These are phyloP conservation scores for Acrocephalus scirpaceus DNA, from an alignment of 2,797 vertebrate species.

Conservation along the genomic window DNA sequence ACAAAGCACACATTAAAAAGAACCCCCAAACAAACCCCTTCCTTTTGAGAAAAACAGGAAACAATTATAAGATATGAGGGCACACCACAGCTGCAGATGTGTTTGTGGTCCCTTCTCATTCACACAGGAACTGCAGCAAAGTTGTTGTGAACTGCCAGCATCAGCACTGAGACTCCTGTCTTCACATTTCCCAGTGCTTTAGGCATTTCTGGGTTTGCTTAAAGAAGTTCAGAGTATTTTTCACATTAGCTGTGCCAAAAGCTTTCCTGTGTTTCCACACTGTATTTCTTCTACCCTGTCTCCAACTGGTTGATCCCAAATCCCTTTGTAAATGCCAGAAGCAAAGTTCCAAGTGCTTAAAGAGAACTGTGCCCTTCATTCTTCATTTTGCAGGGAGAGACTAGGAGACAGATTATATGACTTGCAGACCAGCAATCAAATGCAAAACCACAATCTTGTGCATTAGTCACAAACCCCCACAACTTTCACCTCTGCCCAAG, in stretches of 20 bases:
- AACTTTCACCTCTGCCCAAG: background rate
- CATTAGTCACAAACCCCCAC: background rate
- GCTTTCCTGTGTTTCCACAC: background rate
- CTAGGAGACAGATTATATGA: background rate
- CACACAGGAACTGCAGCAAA: conserved; percentile 8
- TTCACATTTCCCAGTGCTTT: background rate
- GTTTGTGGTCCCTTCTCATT: background rate
- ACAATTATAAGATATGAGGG: background rate
- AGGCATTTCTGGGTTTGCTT: background rate
- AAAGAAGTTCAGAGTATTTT: background rate
- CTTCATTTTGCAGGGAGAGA: background rate
- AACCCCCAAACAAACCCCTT: background rate
- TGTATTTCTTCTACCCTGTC: background rate
- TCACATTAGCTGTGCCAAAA: background rate
- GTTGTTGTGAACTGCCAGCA: background rate
- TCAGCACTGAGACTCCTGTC: background rate
- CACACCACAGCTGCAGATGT: conserved; percentile 1
- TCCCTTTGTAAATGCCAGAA: background rate
- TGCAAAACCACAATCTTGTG: background rate
- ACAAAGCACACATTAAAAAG: background rate
- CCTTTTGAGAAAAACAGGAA: conserved; percentile 51
- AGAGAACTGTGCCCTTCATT: background rate
- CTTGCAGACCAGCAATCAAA: background rate
- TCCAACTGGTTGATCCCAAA: conserved; percentile 7
- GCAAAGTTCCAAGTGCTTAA: background rate